Evolutionary conservation across 2,113 vertebrate genomes (phyloP).

Genomic region (Petrocephalus zakoni): DNA sequence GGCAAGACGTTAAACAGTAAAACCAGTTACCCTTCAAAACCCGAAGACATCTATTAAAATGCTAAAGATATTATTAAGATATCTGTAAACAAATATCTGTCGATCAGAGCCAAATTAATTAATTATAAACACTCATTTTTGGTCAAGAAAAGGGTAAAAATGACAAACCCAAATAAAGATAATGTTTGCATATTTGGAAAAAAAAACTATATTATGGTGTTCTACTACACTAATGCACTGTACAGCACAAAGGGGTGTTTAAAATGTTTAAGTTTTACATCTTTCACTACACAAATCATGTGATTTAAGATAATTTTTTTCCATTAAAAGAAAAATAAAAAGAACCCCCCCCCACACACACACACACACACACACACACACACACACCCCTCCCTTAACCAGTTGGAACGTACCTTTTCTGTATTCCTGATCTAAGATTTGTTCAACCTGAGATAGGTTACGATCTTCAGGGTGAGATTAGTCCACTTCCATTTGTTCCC

Average conservation of each 20-base stretch:
- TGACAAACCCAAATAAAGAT: background rate
- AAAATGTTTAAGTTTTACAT: background rate
- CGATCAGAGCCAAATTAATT: background rate
- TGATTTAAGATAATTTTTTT: background rate
- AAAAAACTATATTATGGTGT: background rate
- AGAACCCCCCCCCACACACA: background rate
- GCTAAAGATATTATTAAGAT: background rate
- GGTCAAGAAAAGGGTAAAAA: background rate
- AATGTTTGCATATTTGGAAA: background rate
- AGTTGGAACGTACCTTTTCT: conserved; percentile 24
- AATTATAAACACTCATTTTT: background rate
- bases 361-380: no score
- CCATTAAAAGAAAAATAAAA: no score
- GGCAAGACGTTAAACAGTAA: background rate
- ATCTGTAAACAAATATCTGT: background rate
- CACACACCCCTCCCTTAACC: background rate
- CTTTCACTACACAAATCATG: background rate
- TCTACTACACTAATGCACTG: background rate
- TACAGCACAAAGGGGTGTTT: background rate
- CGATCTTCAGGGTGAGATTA: no score
- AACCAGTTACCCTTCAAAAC: background rate
- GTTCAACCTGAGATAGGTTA: background rate
- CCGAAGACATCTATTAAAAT: no score
- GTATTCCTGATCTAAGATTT: background rate
- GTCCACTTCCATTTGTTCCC: background rate